Evolutionary conservation across 2,797 vertebrate species (phyloP).

Genomic region (Fundulus diaphanus): DNA sequence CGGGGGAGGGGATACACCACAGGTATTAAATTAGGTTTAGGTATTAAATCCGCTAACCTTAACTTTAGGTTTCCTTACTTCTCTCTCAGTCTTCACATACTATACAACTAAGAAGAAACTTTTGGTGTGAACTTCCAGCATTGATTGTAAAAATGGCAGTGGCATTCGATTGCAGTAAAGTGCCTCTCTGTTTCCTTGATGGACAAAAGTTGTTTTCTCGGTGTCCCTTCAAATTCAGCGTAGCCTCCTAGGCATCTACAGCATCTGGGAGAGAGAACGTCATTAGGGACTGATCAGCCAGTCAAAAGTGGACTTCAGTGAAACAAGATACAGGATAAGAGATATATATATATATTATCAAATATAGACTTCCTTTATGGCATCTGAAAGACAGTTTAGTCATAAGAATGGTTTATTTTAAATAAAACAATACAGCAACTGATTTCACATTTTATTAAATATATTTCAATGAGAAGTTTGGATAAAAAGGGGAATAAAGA

Average conservation of each 20-base stretch:
- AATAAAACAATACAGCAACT: background rate
- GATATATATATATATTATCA: background rate
- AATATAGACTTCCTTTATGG: background rate
- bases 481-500: background rate
- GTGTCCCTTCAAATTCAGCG: background rate
- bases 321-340: background rate
- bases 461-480: background rate
- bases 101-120: too few relatives aligned
- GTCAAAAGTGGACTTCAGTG: background rate
- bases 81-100: too few relatives aligned
- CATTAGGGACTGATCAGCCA: background rate
- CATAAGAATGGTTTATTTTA: background rate
- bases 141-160: too few relatives aligned
- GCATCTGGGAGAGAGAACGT: background rate
- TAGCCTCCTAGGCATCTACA: background rate
- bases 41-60: too few relatives aligned
- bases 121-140: too few relatives aligned
- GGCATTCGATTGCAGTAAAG: too few relatives aligned
- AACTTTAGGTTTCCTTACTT: too few relatives aligned
- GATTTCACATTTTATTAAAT: background rate
- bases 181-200: background rate
- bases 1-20: too few relatives aligned
- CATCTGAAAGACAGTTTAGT: background rate
- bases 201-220: background rate
- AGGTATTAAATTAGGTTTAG: too few relatives aligned